Base-by-base conservation (phyloP, 2,797 vertebrate genomes). In the Halcyon badia region DNA sequence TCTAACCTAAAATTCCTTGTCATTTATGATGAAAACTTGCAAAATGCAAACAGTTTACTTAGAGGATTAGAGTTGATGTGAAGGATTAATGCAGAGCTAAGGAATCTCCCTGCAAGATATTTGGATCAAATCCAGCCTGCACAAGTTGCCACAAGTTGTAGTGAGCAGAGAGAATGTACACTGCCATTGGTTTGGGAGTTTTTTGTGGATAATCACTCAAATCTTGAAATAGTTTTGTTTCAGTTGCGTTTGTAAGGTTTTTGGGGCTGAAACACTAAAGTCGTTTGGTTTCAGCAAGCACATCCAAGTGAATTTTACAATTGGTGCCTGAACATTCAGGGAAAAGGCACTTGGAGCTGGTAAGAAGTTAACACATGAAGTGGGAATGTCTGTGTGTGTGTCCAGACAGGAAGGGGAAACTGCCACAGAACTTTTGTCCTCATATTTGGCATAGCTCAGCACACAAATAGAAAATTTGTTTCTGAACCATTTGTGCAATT, bases 21-120 rank as follows among this genome's bases (percentile, higher is more conserved):
- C 96, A 94, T 95, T 97, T 95, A 87, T 2, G 52, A 88, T 73
- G 93, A 95, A 91, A 84, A 94, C 89, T 93, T 84, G 77, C 85
- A 97, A 96, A 97, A 95, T 91, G 89, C 83, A 88, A 96, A 97
- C 92, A 95, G 85, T 97, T 96, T 97, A 91, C 94, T 93, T 95
- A 97, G 93, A 88, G 91, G 95, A 97, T 97, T 96, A 95, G 89
- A 69, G 73, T 33, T 95, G 94, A 96, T 95, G 87, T 90, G 93
- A 90, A 90, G 93, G 93, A 95, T 97, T 96, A 97, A 95, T 94
- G 89, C 82, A 89, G 72, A 83, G 94, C 80, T 95, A 66, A 97
- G 87, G 94, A 97, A 97, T 96, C 94, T 95, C 87, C 85, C 94
- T 95, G 87, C 70, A 37, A 95, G 89, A 91, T 81, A 90, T 82